Evolutionary conservation across 2,113 vertebrate species (phyloP).

Genomic region (Cromileptes altivelis): DNA sequence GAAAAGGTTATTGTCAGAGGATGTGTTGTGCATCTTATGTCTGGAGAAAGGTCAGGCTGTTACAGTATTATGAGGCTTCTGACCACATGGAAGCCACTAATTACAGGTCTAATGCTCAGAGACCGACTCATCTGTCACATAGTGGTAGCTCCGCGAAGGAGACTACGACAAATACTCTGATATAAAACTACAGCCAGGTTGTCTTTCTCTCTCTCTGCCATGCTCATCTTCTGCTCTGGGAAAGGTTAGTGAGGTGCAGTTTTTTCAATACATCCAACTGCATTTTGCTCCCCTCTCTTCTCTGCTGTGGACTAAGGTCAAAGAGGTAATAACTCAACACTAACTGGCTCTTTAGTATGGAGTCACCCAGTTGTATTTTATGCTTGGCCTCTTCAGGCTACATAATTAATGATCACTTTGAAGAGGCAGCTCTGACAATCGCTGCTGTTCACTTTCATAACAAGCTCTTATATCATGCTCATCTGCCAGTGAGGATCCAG

Average conservation of each 20-base stretch:
- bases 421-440: constrained; percentile 47
- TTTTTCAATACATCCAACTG: constrained; percentile 34
- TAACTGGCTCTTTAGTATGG: constrained; percentile 60
- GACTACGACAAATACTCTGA: neutral
- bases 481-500: constrained; percentile 61
- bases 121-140: constrained; percentile 33
- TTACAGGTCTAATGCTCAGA: constrained; percentile 50
- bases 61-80: constrained; percentile 35
- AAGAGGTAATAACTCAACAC: constrained; percentile 47
- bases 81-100: constrained; percentile 42
- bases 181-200: neutral
- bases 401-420: constrained; percentile 63
- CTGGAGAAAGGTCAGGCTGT: constrained; percentile 58
- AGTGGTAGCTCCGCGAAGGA: neutral
- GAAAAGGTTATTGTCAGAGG: constrained; percentile 57
- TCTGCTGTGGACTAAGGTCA: constrained; percentile 51
- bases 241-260: constrained; percentile 62
- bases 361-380: constrained; percentile 46
- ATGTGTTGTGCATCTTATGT: constrained; percentile 49
- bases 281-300: constrained; percentile 22
- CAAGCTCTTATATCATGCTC: constrained; percentile 64
- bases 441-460: constrained; percentile 40
- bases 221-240: constrained; percentile 39
- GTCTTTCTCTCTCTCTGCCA: constrained; percentile 19
- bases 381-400: constrained; percentile 36